phyloP scores from a whole-genome alignment of 35 echinoderm and acorn worm species.

The Chiridota heheva region DNA sequence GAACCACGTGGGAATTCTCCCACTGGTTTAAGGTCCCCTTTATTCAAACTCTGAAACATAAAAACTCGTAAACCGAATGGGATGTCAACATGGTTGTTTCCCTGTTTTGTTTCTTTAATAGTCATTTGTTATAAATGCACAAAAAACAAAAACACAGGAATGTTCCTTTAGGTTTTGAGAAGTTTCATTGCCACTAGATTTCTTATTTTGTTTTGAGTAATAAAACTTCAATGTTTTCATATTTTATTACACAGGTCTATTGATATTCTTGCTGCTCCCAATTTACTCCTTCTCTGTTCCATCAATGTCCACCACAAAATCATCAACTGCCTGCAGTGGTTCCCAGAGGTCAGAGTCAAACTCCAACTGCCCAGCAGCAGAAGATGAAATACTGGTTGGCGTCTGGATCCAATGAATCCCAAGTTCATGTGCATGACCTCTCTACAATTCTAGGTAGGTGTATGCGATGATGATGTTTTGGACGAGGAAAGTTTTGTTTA shows the following conservation, averaged over 20 bases:
- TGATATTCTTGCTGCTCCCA: slow-evolving; percentile 76
- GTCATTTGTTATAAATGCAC: too few relatives aligned
- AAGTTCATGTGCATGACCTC: slow-evolving; percentile 82
- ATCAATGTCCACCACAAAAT: slow-evolving; percentile 91
- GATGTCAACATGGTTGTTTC: too few relatives aligned
- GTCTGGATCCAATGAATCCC: slow-evolving; percentile 83
- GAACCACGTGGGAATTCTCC: too few relatives aligned
- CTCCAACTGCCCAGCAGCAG: slow-evolving; percentile 28
- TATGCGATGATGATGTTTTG: too few relatives aligned
- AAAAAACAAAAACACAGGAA: too few relatives aligned
- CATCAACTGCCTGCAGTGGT: slow-evolving; percentile 97
- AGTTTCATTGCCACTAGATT: neutral
- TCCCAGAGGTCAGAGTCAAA: slow-evolving; percentile 42
- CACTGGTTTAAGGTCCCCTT: too few relatives aligned
- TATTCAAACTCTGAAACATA: too few relatives aligned
- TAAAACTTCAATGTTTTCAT: neutral
- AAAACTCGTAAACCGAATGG: too few relatives aligned
- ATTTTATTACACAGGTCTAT: slow-evolving; percentile 65
- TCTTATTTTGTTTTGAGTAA: neutral
- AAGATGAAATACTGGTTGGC: slow-evolving; percentile 72
- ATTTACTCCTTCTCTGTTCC: slow-evolving; percentile 73
- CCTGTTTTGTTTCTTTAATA: too few relatives aligned
- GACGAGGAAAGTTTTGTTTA: too few relatives aligned
- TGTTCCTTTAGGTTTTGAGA: neutral
- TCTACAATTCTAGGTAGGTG: slow-evolving; percentile 57